phyloP scores from a whole-genome alignment of 2,888 invertebrate species.

The Crioceris asparagi region DNA sequence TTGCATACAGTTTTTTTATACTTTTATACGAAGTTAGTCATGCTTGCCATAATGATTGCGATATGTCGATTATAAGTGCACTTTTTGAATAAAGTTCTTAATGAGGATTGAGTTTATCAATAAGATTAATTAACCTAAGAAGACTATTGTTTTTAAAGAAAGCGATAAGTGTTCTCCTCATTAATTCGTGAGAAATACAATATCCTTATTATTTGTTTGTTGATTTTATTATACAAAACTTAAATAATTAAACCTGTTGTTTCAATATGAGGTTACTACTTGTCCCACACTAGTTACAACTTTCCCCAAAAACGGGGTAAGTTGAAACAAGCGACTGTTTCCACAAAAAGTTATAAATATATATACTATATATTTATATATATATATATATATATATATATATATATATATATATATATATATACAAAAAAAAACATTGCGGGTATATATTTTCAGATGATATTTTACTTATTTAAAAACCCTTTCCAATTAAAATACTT shows the following conservation, averaged over 20 bases:
- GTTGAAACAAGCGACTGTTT: neutral
- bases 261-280: neutral
- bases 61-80: neutral
- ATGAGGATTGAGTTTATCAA: neutral
- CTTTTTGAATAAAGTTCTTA: neutral
- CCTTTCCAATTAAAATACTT: too few relatives aligned
- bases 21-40: neutral
- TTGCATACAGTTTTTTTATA: neutral
- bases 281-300: neutral
- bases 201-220: too few relatives aligned
- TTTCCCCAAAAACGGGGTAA: neutral
- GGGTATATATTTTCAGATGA: neutral
- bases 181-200: too few relatives aligned
- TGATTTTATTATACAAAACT: too few relatives aligned
- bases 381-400: too few relatives aligned
- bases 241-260: neutral
- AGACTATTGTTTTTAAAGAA: neutral
- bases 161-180: neutral
- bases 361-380: too few relatives aligned
- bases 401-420: too few relatives aligned
- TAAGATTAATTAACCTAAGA: neutral
- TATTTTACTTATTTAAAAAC: constrained; percentile 1
- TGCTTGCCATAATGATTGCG: neutral
- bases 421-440: neutral
- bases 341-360: neutral